Conservation (phyloP, 2,113 vertebrate genomes). For the Crotalus horridus region DNA sequence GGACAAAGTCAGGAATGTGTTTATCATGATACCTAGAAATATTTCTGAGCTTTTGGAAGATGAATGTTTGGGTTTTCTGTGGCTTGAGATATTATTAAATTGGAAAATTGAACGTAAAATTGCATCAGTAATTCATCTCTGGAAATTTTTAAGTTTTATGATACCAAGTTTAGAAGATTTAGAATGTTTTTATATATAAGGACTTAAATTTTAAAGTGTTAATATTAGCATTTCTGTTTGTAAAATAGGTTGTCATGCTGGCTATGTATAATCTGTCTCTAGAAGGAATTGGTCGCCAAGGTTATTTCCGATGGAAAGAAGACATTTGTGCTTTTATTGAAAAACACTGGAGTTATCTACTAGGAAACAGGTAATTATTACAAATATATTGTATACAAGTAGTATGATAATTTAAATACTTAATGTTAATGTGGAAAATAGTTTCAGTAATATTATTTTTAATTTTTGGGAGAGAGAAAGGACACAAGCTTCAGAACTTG, state of each 20-base stretch:
- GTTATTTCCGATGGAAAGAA: conserved; percentile 98
- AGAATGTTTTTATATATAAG: background rate
- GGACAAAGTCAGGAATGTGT: background rate
- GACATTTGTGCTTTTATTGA: conserved; percentile 99
- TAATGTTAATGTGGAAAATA: background rate
- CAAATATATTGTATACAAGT: background rate
- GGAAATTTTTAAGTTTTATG: background rate
- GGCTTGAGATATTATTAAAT: background rate
- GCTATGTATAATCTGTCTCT: conserved; percentile 98
- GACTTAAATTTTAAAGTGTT: background rate
- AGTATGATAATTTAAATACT: background rate
- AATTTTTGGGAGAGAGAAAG: background rate
- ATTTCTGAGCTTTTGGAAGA: background rate
- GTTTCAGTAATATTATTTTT: background rate
- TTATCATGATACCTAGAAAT: background rate
- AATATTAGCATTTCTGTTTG: conserved; percentile 15
- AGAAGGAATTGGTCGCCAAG: conserved; percentile 94
- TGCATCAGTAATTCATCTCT: background rate
- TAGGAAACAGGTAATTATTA: conserved; percentile 83
- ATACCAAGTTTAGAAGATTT: background rate
- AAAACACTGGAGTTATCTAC: conserved; percentile 93
- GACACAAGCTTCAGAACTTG: background rate
- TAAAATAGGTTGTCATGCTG: conserved; percentile 93
- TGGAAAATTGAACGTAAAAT: background rate
- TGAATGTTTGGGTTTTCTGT: background rate